These are phyloP conservation scores for Acrobasis suavella DNA, from an alignment of 2,888 invertebrate species.

Conservation along the genomic window DNA sequence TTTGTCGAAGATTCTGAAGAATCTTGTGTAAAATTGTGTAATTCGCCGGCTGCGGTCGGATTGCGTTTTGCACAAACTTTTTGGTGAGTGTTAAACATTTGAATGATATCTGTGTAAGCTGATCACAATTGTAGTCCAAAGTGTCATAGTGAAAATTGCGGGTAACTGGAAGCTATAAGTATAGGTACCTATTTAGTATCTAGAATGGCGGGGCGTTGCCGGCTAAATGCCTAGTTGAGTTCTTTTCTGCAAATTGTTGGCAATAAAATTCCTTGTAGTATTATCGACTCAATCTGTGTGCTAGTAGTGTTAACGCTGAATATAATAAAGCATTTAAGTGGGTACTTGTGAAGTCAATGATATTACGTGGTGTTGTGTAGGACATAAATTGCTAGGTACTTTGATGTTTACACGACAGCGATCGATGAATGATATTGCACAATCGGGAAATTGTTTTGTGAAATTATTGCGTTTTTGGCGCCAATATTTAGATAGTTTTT, in stretches of 20 bases:
- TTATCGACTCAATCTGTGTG: slow-evolving; percentile 1
- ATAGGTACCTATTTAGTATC: slow-evolving; percentile 11
- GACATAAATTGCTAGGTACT: slow-evolving; percentile 10
- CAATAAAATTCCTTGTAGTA: slow-evolving; percentile 40
- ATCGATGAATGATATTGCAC: slow-evolving; percentile 8
- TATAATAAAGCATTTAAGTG: slow-evolving; percentile 2
- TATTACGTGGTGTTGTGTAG: slow-evolving; percentile 6
- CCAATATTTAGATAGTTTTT: neutral
- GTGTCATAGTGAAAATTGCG: slow-evolving; percentile 30
- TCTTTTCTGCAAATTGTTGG: slow-evolving; percentile 62
- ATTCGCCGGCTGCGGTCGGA: slow-evolving; percentile 76
- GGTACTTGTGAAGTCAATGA: slow-evolving; percentile 18
- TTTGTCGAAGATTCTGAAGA: slow-evolving; percentile 82
- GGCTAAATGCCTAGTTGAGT: slow-evolving; percentile 52
- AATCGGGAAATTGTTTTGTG: slow-evolving; percentile 10
- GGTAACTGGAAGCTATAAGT: slow-evolving; percentile 36
- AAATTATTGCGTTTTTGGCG: slow-evolving; percentile 8
- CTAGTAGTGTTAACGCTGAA: neutral
- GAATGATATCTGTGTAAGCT: slow-evolving; percentile 28
- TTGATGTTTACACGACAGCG: slow-evolving; percentile 21
- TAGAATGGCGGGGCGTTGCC: slow-evolving; percentile 66
- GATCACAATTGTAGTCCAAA: slow-evolving; percentile 23
- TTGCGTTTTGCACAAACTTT: slow-evolving; percentile 79
- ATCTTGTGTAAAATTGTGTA: slow-evolving; percentile 82
- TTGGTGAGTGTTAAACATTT: slow-evolving; percentile 64